Evolutionary conservation across 2,888 invertebrate species (phyloP), one percentile per base, ranked within the genome.

Genomic region (Drosophila mimica): DNA sequence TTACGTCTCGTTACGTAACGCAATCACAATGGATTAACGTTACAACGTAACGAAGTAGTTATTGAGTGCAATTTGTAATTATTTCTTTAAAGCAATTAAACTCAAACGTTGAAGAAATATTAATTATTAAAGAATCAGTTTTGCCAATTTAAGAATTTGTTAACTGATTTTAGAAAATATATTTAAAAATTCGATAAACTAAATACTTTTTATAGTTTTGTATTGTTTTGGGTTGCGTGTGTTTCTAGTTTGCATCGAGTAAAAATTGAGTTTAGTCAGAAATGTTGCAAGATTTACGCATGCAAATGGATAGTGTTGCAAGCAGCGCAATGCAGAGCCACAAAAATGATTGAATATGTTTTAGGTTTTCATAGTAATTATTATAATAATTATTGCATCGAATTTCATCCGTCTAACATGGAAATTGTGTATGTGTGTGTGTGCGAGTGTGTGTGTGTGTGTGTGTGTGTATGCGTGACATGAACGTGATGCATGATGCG

Each of bases 401-500:
- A 38, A 17, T 38, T 17, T 17, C 17, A 17, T 17, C 2, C 5
- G 17, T 17, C 17, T 38, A 17, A 9, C 17, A 38, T 38, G 38
- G 17, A 8, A 40, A 40, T n/a, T n/a, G 38, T n/a, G 17, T 4
- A 5, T 25, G 34, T 38, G 56, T 30, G 66, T 56, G 36, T 54
- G 49, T n/a, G 30, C 30, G 49, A 30, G 40, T n/a, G 28, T 48
- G 64, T 48, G 38, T 38, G 53, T 59, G 43, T 54, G 30, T 49
- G 49, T 25, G 34, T 40, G 31, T 17, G 36, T 49, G 53, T 61
- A n/a, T 65, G 64, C 49, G 52, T 59, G 66, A 30, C 59, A 67
- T 74, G 82, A 72, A 81, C 67, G 59, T 58, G 76, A 59, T 74
- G 79, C 69, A 79, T 69, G 65, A 74, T 83, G 81, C 81, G 84